Evolutionary conservation across 2,888 invertebrate species (phyloP).

Genomic region (Apotomis capreana): DNA sequence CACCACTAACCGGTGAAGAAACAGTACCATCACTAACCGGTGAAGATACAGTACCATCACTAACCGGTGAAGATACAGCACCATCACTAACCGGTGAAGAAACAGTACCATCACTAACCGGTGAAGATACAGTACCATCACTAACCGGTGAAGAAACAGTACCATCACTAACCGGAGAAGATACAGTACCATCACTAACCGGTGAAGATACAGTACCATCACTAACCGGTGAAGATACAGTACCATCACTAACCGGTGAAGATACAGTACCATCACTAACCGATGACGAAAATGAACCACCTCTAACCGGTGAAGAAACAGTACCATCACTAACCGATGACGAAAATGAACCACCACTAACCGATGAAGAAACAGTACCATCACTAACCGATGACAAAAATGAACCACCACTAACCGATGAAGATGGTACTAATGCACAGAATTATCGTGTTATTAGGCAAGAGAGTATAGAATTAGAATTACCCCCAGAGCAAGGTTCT

Average conservation of each 20-base stretch:
- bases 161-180: no score
- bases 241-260: not conserved
- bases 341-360: no score
- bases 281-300: not conserved
- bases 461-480: slow-evolving; percentile 49
- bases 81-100: not conserved
- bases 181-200: no score
- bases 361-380: not conserved
- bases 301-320: not conserved
- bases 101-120: not conserved
- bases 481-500: slow-evolving; percentile 41
- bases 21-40: no score
- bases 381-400: no score
- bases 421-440: not conserved
- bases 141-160: not conserved
- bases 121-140: not conserved
- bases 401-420: not conserved
- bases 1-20: not conserved
- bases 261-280: not conserved
- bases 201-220: not conserved
- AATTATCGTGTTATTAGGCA: slow-evolving; percentile 46
- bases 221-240: not conserved
- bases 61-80: not conserved
- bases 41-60: no score
- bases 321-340: no score